Evolutionary conservation across 2,888 invertebrate genomes (phyloP).

Genomic region (Corbicula japonica): DNA sequence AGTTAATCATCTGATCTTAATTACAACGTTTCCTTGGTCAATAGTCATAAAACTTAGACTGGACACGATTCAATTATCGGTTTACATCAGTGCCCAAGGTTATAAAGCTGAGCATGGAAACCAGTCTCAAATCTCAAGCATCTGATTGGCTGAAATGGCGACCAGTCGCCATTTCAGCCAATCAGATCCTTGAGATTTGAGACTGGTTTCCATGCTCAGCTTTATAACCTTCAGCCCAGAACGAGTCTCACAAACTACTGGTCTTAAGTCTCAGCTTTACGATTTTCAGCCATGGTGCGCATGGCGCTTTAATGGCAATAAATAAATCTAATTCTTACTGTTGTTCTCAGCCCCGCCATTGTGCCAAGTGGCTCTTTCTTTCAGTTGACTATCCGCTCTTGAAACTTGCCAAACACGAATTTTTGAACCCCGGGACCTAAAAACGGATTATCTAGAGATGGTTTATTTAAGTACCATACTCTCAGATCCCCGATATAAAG

Average conservation of each 20-base stretch:
- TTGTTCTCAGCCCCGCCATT: background rate
- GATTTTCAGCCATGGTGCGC: background rate
- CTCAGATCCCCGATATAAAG: no score
- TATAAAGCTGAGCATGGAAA: no score
- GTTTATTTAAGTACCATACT: no score
- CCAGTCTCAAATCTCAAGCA: no score
- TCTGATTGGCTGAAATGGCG: background rate
- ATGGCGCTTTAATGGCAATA: background rate
- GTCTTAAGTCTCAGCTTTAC: background rate
- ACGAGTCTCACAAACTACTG: no score
- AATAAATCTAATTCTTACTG: background rate
- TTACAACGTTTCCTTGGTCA: no score
- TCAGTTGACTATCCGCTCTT: constrained; percentile 1
- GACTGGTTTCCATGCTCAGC: background rate
- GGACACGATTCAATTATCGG: no score
- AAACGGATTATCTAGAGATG: no score
- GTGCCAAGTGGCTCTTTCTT: constrained; percentile 9
- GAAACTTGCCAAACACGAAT: constrained; percentile 10
- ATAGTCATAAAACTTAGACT: no score
- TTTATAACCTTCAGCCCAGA: background rate
- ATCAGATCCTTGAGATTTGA: background rate
- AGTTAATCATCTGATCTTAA: no score
- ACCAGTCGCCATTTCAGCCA: background rate
- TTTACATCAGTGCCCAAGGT: no score
- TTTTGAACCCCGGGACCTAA: background rate